Base-by-base conservation (phyloP, 2,113 vertebrate genomes). In the Pogonocichla stellata region DNA sequence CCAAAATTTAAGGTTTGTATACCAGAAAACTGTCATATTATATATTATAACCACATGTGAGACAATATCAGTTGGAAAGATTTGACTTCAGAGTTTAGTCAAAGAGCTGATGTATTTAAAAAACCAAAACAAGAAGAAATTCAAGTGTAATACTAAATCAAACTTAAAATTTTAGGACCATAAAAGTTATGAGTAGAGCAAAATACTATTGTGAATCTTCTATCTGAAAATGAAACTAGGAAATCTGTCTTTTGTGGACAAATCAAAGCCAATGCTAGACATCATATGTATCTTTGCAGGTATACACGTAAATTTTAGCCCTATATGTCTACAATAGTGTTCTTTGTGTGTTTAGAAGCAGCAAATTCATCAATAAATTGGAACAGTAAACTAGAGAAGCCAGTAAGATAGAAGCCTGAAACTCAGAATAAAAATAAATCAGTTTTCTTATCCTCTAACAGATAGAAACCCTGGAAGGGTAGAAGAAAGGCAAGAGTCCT, bases 391-490 rank as follows among this genome's bases (percentile, higher is more conserved):
- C 80, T 96, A 84, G 83, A 93, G 57, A 94, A 91, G 29, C 51
- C 90, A 86, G 50, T 86, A 93, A 91, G 66, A 92, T 57, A 88
- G 86, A 92, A 95, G 66, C 19, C 51, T 94, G 88, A 89, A 97
- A 95, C 56, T 90, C 91, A 80, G 58, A 93, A 92, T 91, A 97
- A 95, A 95, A 97, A 96, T 88, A 96, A 93, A 97, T 97, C 88
- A 88, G 66, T 97, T 97, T 97, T 96, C 90, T 96, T 96, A 95
- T 94, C 72, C 77, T 95, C 80, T 92, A 96, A 97, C 88, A 96
- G 95, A 97, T 70, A 96, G 96, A 96, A 96, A 94, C 94, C 85
- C 93, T 97, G 82, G 90, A 93, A 97, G 95, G 86, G 40, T 91
- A 89, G 95, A 92, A 97, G 77, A 96, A 95, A 96, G 86, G 80